Conservation (phyloP, 2,888 invertebrate genomes). For the Athalia cordata region DNA sequence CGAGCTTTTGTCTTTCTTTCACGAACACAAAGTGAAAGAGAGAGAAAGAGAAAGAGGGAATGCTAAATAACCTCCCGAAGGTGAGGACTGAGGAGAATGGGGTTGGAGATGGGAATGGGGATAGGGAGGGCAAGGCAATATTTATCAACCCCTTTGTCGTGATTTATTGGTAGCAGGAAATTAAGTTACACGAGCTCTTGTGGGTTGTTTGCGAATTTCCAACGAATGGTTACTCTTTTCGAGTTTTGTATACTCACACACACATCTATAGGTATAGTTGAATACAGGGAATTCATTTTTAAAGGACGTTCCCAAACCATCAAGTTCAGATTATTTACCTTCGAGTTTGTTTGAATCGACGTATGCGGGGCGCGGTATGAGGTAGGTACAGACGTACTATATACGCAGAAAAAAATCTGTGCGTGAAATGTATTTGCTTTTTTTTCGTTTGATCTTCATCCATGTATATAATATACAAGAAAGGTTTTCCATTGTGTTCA, state of each 20-base stretch:
- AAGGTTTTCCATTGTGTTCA: background rate
- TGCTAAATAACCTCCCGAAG: slow-evolving; percentile 9
- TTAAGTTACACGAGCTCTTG: slow-evolving; percentile 24
- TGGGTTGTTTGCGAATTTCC: slow-evolving; percentile 13
- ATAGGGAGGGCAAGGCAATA: slow-evolving; percentile 18
- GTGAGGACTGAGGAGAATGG: no score
- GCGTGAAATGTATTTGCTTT: background rate
- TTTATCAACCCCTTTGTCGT: slow-evolving; percentile 24
- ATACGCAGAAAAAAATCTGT: no score
- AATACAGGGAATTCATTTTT: background rate
- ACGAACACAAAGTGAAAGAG: background rate
- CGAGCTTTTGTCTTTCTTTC: slow-evolving; percentile 16
- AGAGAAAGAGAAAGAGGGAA: background rate
- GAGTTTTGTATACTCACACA: background rate
- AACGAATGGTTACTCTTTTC: background rate
- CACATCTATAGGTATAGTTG: no score
- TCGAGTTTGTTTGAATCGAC: no score
- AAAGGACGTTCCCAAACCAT: background rate
- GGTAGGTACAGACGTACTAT: no score
- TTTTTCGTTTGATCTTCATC: background rate
- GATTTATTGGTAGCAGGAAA: slow-evolving; percentile 26
- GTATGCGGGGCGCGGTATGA: no score
- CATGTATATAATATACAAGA: background rate
- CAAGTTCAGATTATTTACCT: slow-evolving; percentile 17
- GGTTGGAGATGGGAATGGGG: background rate